Conservation (phyloP, 2,797 vertebrate genomes). For the Morelia viridis region DNA sequence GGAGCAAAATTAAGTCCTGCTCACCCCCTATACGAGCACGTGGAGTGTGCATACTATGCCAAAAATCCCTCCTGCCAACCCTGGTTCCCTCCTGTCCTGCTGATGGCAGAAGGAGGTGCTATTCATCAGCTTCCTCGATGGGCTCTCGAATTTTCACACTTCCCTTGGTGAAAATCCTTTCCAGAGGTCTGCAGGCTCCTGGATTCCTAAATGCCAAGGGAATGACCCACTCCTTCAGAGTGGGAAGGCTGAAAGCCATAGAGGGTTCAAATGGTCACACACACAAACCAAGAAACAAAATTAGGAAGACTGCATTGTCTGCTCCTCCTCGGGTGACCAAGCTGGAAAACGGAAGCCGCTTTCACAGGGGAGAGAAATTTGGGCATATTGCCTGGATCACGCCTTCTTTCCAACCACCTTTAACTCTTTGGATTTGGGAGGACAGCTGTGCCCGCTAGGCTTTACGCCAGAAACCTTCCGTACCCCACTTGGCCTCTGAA, state of each 20-base stretch:
- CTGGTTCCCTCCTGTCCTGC: no score
- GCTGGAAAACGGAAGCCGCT: not conserved
- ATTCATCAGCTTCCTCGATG: no score
- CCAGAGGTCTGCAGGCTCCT: not conserved
- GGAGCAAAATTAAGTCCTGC: not conserved
- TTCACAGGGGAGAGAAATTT: not conserved
- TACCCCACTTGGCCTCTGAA: not conserved
- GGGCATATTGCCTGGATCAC: not conserved
- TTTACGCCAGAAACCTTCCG: not conserved
- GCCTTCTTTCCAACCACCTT: not conserved
- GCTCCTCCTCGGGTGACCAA: not conserved
- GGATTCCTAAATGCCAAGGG: not conserved
- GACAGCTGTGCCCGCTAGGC: not conserved
- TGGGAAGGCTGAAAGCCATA: not conserved
- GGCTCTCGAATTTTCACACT: not conserved
- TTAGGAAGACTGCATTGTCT: not conserved
- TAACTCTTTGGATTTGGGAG: not conserved
- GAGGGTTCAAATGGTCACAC: not conserved
- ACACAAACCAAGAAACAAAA: not conserved
- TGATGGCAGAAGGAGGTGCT: no score
- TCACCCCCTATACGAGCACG: not conserved
- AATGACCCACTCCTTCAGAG: not conserved
- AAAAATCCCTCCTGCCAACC: no score
- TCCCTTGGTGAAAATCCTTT: not conserved
- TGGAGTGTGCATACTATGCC: not conserved